A percentile compares a stretch with the other conserved stretches of the same genome.
These are phyloP conservation scores for Podarcis muralis DNA, from an alignment of 2,113 vertebrate genomes.

Conservation along the genomic window DNA sequence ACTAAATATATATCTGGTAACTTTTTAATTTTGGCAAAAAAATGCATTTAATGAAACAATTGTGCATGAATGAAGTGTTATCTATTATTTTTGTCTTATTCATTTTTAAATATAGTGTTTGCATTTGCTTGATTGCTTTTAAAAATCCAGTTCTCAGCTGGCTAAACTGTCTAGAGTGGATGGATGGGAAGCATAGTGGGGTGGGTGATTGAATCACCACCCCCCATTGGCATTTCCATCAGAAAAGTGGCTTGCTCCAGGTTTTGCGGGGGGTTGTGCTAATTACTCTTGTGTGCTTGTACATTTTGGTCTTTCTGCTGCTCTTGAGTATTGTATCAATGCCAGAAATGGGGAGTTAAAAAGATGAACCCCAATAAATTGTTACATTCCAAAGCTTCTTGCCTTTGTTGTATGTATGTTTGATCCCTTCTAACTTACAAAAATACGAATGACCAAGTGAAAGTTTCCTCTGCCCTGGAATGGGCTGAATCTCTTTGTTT, in stretches of 20 bases:
- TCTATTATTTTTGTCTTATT: slow-evolving; percentile 72
- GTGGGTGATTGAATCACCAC: slow-evolving; percentile 51
- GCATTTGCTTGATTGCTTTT: slow-evolving; percentile 52
- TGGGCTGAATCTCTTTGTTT: neutral
- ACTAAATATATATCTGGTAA: slow-evolving; percentile 76
- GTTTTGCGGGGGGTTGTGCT: slow-evolving; percentile 74
- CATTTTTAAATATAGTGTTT: slow-evolving; percentile 77
- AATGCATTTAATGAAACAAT: slow-evolving; percentile 74
- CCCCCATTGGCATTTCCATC: slow-evolving; percentile 35
- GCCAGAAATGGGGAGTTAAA: slow-evolving; percentile 80
- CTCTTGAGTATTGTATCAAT: slow-evolving; percentile 83
- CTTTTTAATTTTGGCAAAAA: slow-evolving; percentile 72
- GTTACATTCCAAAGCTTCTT: slow-evolving; percentile 78
- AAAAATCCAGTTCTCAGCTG: slow-evolving; percentile 80
- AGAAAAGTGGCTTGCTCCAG: slow-evolving; percentile 62
- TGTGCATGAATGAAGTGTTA: slow-evolving; percentile 80
- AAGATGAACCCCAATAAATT: slow-evolving; percentile 78
- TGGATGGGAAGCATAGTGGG: slow-evolving; percentile 44
- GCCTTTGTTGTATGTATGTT: neutral
- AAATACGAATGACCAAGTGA: neutral
- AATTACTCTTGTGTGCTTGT: slow-evolving; percentile 79
- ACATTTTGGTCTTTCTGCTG: slow-evolving; percentile 82
- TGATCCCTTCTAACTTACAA: neutral
- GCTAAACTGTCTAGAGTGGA: slow-evolving; percentile 76
- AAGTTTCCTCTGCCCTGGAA: neutral